These are phyloP conservation scores for Trinectes maculatus DNA, from an alignment of 2,113 vertebrate genomes.

Conservation along the genomic window DNA sequence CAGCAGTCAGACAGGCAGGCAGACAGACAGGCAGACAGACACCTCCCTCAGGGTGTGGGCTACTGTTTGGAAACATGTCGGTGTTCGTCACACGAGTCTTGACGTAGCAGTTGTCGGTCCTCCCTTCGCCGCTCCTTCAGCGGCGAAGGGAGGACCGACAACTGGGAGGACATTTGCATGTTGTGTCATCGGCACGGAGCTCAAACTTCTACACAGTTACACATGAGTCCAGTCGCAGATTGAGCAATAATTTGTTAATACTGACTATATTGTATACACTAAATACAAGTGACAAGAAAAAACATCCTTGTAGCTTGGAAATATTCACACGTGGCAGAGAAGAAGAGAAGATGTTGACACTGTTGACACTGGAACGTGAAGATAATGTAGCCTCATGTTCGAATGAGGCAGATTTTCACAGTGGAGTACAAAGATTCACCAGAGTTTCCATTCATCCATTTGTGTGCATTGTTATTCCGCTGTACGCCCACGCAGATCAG, in stretches of 20 bases:
- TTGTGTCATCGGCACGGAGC: not conserved
- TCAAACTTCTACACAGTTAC: not conserved
- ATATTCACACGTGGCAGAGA: not conserved
- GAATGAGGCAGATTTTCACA: not conserved
- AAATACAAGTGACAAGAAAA: not conserved
- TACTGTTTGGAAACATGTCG: conserved; percentile 43
- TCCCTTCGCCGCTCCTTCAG: not conserved
- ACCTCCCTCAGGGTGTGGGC: conserved; percentile 37
- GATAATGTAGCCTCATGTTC: not conserved
- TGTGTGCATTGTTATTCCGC: conserved; percentile 2
- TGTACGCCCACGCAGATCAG: conserved; percentile 19
- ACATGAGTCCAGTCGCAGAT: not conserved
- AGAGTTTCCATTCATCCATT: conserved; percentile 37
- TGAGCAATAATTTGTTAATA: not conserved
- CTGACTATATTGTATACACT: not conserved
- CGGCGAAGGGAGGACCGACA: too few species aligned
- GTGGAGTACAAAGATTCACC: not conserved
- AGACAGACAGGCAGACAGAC: not conserved
- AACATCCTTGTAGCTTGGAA: not conserved
- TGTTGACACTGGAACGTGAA: not conserved
- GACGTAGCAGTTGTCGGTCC: not conserved
- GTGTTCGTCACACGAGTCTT: conserved; percentile 17
- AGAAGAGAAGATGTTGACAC: not conserved
- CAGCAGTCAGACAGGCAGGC: not conserved
- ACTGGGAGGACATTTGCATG: not conserved